A percentile compares a stretch with the other conserved stretches of the same genome.
Conservation (phyloP, 2,888 invertebrate species). For the Phymatocera aterrima region DNA sequence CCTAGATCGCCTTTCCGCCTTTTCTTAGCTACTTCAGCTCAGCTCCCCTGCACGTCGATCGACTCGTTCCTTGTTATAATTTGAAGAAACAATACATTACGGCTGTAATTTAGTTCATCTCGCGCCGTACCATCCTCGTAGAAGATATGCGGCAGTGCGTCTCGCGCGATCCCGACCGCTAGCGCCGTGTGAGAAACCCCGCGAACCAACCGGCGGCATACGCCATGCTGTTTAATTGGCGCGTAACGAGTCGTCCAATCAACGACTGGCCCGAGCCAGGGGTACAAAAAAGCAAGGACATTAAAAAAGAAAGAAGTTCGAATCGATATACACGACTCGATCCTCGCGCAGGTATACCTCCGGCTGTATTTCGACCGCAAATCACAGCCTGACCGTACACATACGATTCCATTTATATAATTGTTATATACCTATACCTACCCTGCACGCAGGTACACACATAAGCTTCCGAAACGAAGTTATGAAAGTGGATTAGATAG, state of each 20-base stretch:
- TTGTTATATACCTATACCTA: neutral
- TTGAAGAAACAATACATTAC: too few relatives aligned
- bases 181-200: conserved; percentile 58
- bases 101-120: too few relatives aligned
- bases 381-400: neutral
- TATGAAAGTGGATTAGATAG: too few relatives aligned
- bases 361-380: neutral
- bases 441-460: too few relatives aligned
- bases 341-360: neutral
- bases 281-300: neutral
- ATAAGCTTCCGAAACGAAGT: too few relatives aligned
- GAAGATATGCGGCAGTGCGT: too few relatives aligned
- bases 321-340: neutral
- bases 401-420: neutral
- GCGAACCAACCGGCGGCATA: conserved; percentile 53
- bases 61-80: too few relatives aligned
- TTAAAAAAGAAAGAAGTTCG: neutral
- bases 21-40: too few relatives aligned
- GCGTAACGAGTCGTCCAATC: conserved; percentile 59
- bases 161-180: conserved; percentile 57
- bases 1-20: neutral
- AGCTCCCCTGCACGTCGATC: too few relatives aligned
- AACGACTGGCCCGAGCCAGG: conserved; percentile 18
- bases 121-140: too few relatives aligned
- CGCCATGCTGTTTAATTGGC: conserved; percentile 65